Conservation (phyloP, 2,797 vertebrate species). For the Sebastes baramenuke region DNA sequence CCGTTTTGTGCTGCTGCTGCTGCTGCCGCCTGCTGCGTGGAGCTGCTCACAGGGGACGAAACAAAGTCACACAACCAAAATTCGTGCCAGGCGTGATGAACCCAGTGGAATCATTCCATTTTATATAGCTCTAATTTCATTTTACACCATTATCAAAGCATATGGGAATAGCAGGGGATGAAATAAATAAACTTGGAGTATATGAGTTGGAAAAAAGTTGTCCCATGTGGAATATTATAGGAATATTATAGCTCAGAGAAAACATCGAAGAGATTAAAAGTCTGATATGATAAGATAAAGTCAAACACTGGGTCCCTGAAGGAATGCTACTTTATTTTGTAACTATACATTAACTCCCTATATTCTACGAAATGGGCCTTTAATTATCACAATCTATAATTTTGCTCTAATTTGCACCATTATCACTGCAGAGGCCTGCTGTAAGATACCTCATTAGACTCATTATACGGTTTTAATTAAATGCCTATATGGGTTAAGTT, state of each 20-base stretch:
- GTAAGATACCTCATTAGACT: neutral
- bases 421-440: neutral
- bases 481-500: neutral
- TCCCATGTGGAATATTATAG: neutral
- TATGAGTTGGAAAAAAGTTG: neutral
- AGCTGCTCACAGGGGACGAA: conserved; percentile 49
- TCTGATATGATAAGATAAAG: neutral
- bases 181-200: neutral
- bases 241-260: too few relatives aligned
- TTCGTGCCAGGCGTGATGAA: conserved; percentile 13
- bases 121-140: neutral
- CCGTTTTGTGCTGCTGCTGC: conserved; percentile 19
- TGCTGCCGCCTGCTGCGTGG: neutral
- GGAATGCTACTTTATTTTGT: neutral
- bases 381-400: neutral
- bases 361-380: neutral
- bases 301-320: neutral
- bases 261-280: too few relatives aligned
- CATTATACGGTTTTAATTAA: conserved; percentile 26
- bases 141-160: neutral
- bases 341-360: neutral
- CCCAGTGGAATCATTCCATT: neutral
- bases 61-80: conserved; percentile 56
- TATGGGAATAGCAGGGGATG: neutral
- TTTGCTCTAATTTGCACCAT: neutral